These are phyloP conservation scores for Mylabris phalerata DNA, from an alignment of 1,140 invertebrate genomes.

Conservation along the genomic window DNA sequence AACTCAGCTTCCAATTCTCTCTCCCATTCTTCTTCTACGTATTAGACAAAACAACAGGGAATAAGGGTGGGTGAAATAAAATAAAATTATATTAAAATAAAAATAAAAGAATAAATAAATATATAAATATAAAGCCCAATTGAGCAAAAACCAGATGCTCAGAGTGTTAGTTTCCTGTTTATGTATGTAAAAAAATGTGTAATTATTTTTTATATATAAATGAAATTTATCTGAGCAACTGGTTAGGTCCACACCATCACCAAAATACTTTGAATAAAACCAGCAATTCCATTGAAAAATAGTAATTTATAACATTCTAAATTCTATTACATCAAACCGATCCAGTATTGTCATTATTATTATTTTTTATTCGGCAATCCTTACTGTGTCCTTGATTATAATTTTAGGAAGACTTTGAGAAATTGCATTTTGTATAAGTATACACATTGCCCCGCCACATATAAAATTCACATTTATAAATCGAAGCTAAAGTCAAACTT, in stretches of 20 bases:
- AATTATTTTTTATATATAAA: neutral
- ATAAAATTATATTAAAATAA: conserved; percentile 21
- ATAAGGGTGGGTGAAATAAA: conserved; percentile 28
- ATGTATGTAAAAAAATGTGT: conserved; percentile 13
- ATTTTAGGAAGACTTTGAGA: conserved; percentile 19
- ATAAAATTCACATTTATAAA: neutral
- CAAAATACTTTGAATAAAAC: conserved; percentile 4
- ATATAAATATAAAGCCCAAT: conserved; percentile 9
- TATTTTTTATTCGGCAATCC: neutral
- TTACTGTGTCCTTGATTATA: conserved; percentile 19
- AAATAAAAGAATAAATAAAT: conserved; percentile 25
- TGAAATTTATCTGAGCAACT: conserved; percentile 23
- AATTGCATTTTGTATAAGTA: no score
- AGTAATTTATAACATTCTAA: conserved; percentile 4
- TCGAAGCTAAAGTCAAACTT: neutral
- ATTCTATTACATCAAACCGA: conserved; percentile 5
- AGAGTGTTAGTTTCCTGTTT: conserved; percentile 38
- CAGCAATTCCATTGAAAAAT: no score
- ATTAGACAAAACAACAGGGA: conserved; percentile 28
- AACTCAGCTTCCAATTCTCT: conserved; percentile 86
- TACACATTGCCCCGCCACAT: no score
- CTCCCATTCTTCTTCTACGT: conserved; percentile 82
- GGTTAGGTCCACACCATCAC: conserved; percentile 26
- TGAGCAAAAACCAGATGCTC: conserved; percentile 36
- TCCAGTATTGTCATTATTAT: conserved; percentile 8